Base-by-base conservation (phyloP, 2,113 vertebrate genomes). In the Xiphorhynchus elegans region DNA sequence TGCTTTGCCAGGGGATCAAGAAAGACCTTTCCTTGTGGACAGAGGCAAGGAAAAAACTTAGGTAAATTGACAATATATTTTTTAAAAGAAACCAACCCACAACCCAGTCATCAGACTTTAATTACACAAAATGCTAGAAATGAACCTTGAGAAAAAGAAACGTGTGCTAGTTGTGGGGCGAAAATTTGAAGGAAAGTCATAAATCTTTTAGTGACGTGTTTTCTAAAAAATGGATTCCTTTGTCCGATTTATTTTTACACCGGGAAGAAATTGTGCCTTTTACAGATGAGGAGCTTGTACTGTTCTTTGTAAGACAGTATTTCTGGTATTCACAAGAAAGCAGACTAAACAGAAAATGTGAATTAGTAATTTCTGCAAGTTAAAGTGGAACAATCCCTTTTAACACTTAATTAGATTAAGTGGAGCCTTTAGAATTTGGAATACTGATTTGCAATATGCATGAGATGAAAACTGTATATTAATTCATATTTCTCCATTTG, bases 171-270 rank as follows among this genome's bases (percentile, higher is more conserved):
- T 73, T 68, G 84, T 78, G 82, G 55, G 80, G 53, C 79, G 13
- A 13, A 26, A 63, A 79, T 53, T 10, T 10, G 60, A 64, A 12
- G 46, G 19, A 64, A 86, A 96, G 52, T 84, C 33, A 64, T 92
- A 97, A 95, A 94, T 75, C 35, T 60, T 60, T 58, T 60, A 80
- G 67, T 78, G 93, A 50, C 74, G 79, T 82, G 31, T 95, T 94
- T 96, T 87, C 81, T 59, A 31, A 79, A 79, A 93, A 77, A 24
- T 69, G 13, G 18, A 50, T 90, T 93, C 92, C 39, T 95, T 95
- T 95, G 92, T 96, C 63, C 96, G 95, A 89, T 97, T 97, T 94
- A 95, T 97, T 97, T 95, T 97, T 95, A 97, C 85, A 84, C 67
- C 24, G 50, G 33, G 50, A 80, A 90, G 73, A 83, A 93, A 67